These are phyloP conservation scores for Thermophis baileyi DNA, from an alignment of 2,113 vertebrate species.

Conservation along the genomic window DNA sequence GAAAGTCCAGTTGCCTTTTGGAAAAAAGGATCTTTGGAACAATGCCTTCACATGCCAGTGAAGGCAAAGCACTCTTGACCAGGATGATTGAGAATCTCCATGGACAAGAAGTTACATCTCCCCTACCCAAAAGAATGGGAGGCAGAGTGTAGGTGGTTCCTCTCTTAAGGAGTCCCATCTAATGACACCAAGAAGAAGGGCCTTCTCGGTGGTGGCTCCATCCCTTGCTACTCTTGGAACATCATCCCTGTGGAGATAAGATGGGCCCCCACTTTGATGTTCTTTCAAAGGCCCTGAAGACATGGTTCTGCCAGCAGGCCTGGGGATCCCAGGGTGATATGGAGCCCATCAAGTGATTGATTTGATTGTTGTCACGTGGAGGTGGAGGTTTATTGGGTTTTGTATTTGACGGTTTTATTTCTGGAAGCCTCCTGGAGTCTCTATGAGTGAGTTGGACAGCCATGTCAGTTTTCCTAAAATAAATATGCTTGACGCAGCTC, in stretches of 20 bases:
- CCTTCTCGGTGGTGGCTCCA: background rate
- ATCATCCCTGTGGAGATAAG: background rate
- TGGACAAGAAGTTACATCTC: background rate
- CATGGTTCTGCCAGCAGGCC: background rate
- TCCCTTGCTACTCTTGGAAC: background rate
- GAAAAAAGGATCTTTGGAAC: background rate
- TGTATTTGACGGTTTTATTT: background rate
- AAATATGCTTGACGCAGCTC: background rate
- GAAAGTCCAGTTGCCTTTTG: background rate
- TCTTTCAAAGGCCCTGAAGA: background rate
- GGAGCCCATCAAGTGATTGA: background rate
- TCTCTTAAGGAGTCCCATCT: background rate
- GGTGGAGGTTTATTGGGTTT: background rate
- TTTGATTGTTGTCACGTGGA: background rate
- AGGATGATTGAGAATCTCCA: background rate
- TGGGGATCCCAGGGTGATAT: background rate
- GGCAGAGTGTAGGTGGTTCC: background rate
- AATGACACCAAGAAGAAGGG: background rate
- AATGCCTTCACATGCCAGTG: background rate
- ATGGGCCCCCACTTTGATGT: background rate
- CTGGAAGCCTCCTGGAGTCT: background rate
- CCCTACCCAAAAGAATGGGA: background rate
- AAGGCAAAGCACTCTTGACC: background rate
- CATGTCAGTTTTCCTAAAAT: background rate
- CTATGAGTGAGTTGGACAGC: background rate